Conservation (phyloP, 2,888 invertebrate species). For the Nephrotoma guestfalica region DNA sequence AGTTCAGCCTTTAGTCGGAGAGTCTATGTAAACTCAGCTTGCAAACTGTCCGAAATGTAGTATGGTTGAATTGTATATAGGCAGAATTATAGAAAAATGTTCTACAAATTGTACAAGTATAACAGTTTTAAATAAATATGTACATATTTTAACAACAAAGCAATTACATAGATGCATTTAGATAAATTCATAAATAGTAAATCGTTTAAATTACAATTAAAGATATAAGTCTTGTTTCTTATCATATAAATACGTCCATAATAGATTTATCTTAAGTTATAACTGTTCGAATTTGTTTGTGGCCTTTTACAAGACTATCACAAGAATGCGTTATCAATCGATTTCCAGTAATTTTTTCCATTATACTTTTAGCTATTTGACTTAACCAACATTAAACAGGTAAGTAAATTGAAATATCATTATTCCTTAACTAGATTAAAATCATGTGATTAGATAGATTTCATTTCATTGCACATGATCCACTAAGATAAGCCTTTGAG, state of each 20-base stretch:
- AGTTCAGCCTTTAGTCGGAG: too few species aligned
- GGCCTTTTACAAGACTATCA: neutral
- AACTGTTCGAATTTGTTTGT: neutral
- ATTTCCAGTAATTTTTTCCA: neutral
- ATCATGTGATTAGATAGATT: neutral
- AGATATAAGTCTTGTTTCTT: too few species aligned
- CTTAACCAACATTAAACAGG: neutral
- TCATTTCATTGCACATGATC: neutral
- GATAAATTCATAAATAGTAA: too few species aligned
- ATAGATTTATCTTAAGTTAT: neutral
- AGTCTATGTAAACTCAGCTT: too few species aligned
- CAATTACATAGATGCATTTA: too few species aligned
- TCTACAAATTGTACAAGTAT: too few species aligned
- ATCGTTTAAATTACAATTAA: too few species aligned
- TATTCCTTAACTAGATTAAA: neutral
- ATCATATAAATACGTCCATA: neutral
- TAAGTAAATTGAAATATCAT: neutral
- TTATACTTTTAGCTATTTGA: neutral
- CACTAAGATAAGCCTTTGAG: neutral
- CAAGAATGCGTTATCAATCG: neutral
- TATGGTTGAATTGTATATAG: too few species aligned
- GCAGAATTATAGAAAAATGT: too few species aligned
- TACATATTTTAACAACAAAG: too few species aligned
- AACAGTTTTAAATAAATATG: too few species aligned
- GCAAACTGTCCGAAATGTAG: too few species aligned